These are phyloP conservation scores for Melipona beecheii DNA, from an alignment of 2,888 invertebrate species.

Conservation along the genomic window DNA sequence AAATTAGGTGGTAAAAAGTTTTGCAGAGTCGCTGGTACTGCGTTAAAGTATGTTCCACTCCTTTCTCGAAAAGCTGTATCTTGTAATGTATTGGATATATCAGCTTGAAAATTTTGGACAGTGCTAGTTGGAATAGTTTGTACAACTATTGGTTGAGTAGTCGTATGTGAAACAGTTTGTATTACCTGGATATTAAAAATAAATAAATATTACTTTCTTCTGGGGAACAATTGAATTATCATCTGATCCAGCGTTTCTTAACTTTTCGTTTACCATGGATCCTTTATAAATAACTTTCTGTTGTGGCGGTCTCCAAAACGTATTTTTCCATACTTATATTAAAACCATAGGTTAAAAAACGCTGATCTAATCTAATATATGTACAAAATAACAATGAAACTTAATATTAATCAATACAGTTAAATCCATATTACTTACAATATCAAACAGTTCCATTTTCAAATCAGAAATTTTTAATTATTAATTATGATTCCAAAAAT, in stretches of 20 bases:
- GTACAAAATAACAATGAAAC: neutral
- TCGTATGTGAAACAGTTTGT: slow-evolving; percentile 77
- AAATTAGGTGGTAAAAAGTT: slow-evolving; percentile 80
- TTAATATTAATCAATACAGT: neutral
- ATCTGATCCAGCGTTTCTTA: neutral
- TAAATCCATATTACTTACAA: neutral
- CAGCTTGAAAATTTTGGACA: slow-evolving; percentile 77
- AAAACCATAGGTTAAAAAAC: too few species aligned
- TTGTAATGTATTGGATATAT: slow-evolving; percentile 68
- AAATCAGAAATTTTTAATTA: neutral
- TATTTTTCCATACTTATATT: too few species aligned
- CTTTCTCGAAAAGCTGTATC: slow-evolving; percentile 77
- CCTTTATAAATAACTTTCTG: too few species aligned
- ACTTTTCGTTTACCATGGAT: too few species aligned
- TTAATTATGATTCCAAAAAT: neutral
- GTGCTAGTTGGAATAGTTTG: slow-evolving; percentile 78
- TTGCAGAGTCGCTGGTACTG: slow-evolving; percentile 76
- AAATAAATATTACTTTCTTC: neutral
- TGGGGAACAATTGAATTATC: neutral
- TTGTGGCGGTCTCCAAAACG: too few species aligned
- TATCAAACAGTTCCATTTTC: neutral
- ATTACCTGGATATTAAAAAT: slow-evolving; percentile 73
- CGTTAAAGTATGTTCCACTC: slow-evolving; percentile 77
- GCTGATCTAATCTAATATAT: neutral
- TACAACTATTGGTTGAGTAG: slow-evolving; percentile 79